Evolutionary conservation across 2,888 invertebrate genomes (phyloP).

Genomic region (Aleiodes alternator): DNA sequence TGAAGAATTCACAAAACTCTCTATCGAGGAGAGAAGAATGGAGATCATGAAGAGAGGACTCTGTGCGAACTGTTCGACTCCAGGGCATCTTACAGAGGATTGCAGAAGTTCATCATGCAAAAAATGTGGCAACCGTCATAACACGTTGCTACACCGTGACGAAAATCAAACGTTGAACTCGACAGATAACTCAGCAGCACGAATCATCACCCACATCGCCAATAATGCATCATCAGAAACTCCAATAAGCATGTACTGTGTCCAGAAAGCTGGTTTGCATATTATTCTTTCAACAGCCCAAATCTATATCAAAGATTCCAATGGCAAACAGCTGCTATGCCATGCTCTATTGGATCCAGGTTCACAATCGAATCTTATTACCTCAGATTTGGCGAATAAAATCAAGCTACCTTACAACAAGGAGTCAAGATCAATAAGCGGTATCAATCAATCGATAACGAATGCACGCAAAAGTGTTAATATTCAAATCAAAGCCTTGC

Average conservation of each 20-base stretch:
- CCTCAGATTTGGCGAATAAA: conserved; percentile 37
- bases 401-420: conserved; percentile 33
- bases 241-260: conserved; percentile 31
- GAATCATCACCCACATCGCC: conserved; percentile 6
- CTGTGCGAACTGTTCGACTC: conserved; percentile 53
- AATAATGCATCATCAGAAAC: background rate
- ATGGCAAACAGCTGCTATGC: conserved; percentile 39
- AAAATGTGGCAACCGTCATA: conserved; percentile 52
- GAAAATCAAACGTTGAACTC: conserved; percentile 4
- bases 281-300: conserved; percentile 44
- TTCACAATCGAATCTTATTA: conserved; percentile 48
- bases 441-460: conserved; percentile 40
- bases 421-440: conserved; percentile 37
- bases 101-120: conserved; percentile 52
- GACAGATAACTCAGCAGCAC: background rate
- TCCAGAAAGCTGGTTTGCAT: conserved; percentile 26
- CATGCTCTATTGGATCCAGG: conserved; percentile 52
- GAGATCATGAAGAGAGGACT: conserved; percentile 38
- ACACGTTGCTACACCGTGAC: conserved; percentile 48
- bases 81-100: conserved; percentile 47
- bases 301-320: conserved; percentile 28
- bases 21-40: background rate
- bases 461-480: background rate
- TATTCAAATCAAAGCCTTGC: background rate
- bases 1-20: conserved; percentile 42